phyloP scores from a whole-genome alignment of 2,888 invertebrate species.

The Sminthurinus aureus region DNA sequence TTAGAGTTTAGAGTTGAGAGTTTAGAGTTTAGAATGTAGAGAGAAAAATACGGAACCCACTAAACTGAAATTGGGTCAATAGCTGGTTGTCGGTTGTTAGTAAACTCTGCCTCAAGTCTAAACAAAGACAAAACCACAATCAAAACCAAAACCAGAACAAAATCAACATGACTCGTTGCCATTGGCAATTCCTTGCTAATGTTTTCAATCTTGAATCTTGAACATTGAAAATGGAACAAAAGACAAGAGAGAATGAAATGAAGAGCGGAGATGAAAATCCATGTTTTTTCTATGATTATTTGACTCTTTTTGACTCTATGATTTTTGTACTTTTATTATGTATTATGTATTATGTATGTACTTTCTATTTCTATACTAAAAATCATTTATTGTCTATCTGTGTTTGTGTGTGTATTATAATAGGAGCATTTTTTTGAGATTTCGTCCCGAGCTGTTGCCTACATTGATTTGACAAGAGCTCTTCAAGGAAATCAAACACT shows the following conservation, averaged over 20 bases:
- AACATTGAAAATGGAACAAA: neutral
- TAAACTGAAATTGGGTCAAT: no score
- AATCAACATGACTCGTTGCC: no score
- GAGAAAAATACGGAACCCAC: neutral
- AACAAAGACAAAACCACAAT: neutral
- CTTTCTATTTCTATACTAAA: no score
- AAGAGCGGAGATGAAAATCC: neutral
- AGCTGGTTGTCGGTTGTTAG: no score
- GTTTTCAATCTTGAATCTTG: neutral
- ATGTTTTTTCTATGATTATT: no score
- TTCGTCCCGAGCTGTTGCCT: constrained; percentile 56
- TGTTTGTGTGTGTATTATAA: neutral
- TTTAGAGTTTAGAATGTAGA: neutral
- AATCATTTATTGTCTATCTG: neutral
- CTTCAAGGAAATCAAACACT: constrained; percentile 59
- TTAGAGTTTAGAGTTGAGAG: neutral
- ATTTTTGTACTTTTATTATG: no score
- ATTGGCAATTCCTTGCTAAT: no score
- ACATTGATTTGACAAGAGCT: constrained; percentile 55
- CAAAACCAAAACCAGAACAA: no score
- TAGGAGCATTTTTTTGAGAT: constrained; percentile 59
- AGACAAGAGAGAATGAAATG: neutral
- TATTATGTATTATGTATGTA: no score
- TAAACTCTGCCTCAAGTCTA: neutral
- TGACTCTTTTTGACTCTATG: no score